A percentile compares a stretch with the other conserved stretches of the same genome.
Conservation (phyloP, 2,888 invertebrate species). For the Ellobium chinense region DNA sequence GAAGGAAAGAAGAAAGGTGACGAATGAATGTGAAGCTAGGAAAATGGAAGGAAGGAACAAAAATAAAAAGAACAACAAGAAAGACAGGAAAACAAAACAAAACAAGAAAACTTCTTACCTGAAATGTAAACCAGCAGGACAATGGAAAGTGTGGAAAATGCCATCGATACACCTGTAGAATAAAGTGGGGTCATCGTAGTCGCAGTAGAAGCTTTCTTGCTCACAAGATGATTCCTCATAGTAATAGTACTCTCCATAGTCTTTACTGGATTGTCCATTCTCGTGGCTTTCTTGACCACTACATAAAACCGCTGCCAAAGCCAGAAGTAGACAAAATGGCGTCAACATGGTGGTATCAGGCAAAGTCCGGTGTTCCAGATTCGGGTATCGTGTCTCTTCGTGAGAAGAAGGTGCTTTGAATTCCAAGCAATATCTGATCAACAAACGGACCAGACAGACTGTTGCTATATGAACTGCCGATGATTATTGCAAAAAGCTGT, state of each 20-base stretch:
- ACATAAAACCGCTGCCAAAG: neutral
- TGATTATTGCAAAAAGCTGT: no score
- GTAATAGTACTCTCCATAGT: neutral
- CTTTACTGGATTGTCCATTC: neutral
- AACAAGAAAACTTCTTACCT: slow-evolving; percentile 26
- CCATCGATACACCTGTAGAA: slow-evolving; percentile 56
- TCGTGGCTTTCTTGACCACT: neutral
- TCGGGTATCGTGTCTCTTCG: no score
- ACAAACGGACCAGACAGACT: no score
- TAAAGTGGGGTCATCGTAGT: slow-evolving; percentile 48
- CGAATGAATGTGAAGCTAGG: neutral
- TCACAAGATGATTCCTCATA: slow-evolving; percentile 29
- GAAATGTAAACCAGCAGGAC: slow-evolving; percentile 34
- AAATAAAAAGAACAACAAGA: neutral
- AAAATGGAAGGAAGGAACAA: neutral
- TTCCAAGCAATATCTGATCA: no score
- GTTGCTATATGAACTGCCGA: no score
- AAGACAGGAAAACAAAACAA: neutral
- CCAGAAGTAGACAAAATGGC: neutral
- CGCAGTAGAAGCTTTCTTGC: slow-evolving; percentile 53
- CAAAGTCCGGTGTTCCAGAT: no score
- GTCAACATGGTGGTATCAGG: no score
- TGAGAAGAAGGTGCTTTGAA: no score
- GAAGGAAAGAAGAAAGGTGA: neutral
- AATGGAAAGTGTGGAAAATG: slow-evolving; percentile 40